Evolutionary conservation across 2,888 invertebrate genomes (phyloP), one percentile per base, ranked within the genome.

Genomic region (Trissolcus brochymenae): DNA sequence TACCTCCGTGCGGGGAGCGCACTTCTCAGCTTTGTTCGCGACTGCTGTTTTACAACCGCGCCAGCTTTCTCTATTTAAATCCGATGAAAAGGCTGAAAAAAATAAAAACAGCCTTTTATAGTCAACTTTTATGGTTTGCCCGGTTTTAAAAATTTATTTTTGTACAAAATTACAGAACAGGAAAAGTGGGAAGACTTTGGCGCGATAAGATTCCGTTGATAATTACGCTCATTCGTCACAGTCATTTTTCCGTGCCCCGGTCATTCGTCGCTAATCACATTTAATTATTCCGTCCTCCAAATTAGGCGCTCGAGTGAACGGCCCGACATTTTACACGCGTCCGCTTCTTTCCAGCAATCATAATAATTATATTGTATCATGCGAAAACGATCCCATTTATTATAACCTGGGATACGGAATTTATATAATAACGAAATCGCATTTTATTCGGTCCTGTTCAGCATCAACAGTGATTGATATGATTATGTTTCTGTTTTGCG

Each of bases 361-460:
- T 35, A n/a, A 35, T 35, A n/a, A 43, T 43, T 43, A n/a, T n/a
- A 46, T 16, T 14, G 17, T 60, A 68, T 59, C 68, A 49, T 54
- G 55, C 49, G 60, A 19, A 55, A 35, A 35, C 35, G 43, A 51
- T 51, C 46, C 64, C 21, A 53, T 64, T 64, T 64, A 59, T 64
- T 53, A 53, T 35, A n/a, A 64, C 35, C 35, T 9, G 35, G 53
- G 64, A 71, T 59, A 46, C 54, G 17, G 19, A 41, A 55, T 56
- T 64, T 71, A 71, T 64, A 46, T 57, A 64, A 64, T 57, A 71
- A 56, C 57, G 62, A 71, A 71, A 71, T 64, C 57, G 53, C 56
- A 71, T 55, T 49, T 51, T 56, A 43, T 29, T 51, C 9, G 61
- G 41, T 53, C 61, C 51, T 53, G 60, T 68, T 60, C 55, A 55